phyloP scores from a whole-genome alignment of 1,140 invertebrate species.

The Aphelenchoides avenae region DNA sequence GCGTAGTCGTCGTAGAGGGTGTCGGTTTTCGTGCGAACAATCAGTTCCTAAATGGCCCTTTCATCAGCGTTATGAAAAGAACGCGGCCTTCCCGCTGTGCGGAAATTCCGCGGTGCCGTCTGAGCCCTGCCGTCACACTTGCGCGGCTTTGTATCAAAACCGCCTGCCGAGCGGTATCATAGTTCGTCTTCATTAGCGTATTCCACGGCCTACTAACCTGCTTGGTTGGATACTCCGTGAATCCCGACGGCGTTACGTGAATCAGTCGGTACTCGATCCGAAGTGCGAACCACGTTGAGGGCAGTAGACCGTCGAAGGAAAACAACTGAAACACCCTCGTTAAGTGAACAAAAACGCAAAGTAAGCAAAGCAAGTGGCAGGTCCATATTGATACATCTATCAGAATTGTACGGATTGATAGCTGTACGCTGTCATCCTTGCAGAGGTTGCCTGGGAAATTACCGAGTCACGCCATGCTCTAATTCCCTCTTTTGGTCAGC shows the following conservation, averaged over 20 bases:
- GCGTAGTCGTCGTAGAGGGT: neutral
- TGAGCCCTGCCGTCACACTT: neutral
- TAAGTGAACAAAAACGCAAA: neutral
- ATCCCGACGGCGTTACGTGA: slow-evolving; percentile 1
- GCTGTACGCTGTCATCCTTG: no score
- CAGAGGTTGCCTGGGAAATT: no score
- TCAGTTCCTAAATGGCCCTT: slow-evolving; percentile 29
- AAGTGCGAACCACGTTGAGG: slow-evolving; percentile 37
- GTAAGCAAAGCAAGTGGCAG: no score
- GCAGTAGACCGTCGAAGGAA: slow-evolving; percentile 29
- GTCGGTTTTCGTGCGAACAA: slow-evolving; percentile 33
- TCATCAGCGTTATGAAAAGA: neutral
- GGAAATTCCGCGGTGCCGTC: neutral
- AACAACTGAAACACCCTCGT: slow-evolving; percentile 33
- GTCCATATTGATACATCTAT: no score
- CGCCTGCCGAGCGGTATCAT: slow-evolving; percentile 1
- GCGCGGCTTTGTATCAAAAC: neutral
- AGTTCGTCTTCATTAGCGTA: slow-evolving; percentile 7
- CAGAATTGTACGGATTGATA: no score
- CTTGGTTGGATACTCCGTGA: neutral
- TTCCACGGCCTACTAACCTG: neutral
- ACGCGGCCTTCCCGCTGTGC: neutral
- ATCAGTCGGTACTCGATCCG: slow-evolving; percentile 38
- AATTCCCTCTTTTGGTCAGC: no score
- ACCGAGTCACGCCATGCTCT: no score